phyloP scores from a whole-genome alignment of 2,797 vertebrate genomes.

The Trichosurus vulpecula region DNA sequence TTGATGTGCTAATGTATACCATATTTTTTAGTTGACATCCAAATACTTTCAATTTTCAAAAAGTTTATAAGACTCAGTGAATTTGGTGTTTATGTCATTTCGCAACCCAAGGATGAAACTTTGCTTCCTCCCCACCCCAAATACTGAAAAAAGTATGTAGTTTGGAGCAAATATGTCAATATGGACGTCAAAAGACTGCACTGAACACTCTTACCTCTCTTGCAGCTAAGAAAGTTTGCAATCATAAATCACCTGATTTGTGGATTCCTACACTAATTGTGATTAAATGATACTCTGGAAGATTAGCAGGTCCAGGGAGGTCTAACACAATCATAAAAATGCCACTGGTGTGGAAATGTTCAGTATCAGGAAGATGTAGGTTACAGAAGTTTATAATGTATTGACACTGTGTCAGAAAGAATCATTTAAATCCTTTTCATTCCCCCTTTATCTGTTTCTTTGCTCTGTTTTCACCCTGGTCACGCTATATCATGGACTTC shows the following conservation, averaged over 20 bases:
- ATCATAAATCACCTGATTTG: not conserved
- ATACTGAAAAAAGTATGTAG: not conserved
- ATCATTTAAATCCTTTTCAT: conserved; percentile 25
- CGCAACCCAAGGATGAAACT: not conserved
- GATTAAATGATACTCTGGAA: conserved; percentile 39
- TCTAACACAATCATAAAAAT: conserved; percentile 13
- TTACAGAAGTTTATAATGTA: not conserved
- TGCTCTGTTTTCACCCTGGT: conserved; percentile 44
- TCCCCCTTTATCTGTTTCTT: conserved; percentile 33
- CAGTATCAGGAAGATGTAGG: not conserved
- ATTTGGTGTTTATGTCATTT: not conserved
- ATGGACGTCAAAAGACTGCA: not conserved
- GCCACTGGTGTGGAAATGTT: not conserved
- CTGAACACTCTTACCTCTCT: conserved; percentile 36
- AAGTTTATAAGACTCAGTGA: not conserved
- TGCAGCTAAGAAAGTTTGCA: not conserved
- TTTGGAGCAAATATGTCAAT: conserved; percentile 10
- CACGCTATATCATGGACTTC: not conserved
- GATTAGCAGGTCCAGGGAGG: conserved; percentile 28
- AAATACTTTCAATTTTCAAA: not conserved
- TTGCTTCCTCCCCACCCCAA: not conserved
- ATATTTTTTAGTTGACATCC: not conserved
- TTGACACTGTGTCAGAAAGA: conserved; percentile 30
- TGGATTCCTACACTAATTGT: conserved; percentile 27
- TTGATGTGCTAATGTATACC: conserved; percentile 41